Percentiles rank a stretch among this genome's conserved stretches.
Conservation (phyloP, 2,797 vertebrate genomes). For the Tolypeutes matacus region DNA sequence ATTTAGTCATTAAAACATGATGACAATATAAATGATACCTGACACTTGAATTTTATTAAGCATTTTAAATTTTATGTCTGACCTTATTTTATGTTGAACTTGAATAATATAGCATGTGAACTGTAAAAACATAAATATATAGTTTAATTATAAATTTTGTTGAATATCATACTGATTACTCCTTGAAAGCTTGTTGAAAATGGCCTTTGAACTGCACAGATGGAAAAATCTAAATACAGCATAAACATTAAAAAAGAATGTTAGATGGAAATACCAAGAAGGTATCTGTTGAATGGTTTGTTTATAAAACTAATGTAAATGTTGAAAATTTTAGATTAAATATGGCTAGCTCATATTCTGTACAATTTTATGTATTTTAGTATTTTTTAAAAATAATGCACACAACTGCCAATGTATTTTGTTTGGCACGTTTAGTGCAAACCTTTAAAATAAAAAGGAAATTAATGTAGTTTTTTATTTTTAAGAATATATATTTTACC, state of each 20-base stretch:
- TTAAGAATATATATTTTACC: too few species aligned
- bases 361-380: conserved; percentile 64
- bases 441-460: conserved; percentile 14
- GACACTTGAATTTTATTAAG: conserved; percentile 33
- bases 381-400: not conserved
- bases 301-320: conserved; percentile 61
- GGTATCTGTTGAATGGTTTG: not conserved
- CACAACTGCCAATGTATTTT: conserved; percentile 30
- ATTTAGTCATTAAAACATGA: conserved; percentile 36
- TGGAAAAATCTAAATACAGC: conserved; percentile 77
- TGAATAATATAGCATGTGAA: conserved; percentile 60
- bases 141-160: conserved; percentile 8
- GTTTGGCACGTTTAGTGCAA: not conserved
- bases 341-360: conserved; percentile 30
- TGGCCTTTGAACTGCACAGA: conserved; percentile 81
- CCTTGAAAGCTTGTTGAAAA: conserved; percentile 79
- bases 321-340: conserved; percentile 57
- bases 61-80: conserved; percentile 62
- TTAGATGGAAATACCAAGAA: conserved; percentile 28
- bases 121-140: conserved; percentile 68
- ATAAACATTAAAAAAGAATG: not conserved
- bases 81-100: conserved; percentile 73
- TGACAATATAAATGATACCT: conserved; percentile 39
- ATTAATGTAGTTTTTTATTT: not conserved
- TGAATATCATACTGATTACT: conserved; percentile 78